Conservation (phyloP, 2,888 invertebrate genomes). For the Cerastoderma edule region DNA sequence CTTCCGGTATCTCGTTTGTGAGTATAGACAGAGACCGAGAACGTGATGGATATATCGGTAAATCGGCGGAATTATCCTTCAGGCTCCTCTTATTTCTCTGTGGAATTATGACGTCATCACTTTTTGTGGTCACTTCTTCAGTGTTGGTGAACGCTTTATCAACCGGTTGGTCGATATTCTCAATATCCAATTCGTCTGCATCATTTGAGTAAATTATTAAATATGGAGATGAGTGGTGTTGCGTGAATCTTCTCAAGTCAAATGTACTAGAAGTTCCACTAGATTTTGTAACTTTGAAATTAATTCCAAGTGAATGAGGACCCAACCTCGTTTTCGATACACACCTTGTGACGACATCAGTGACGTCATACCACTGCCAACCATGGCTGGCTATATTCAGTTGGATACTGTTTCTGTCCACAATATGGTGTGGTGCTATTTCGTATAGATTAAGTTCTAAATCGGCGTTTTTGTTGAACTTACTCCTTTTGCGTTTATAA, state of each 20-base stretch:
- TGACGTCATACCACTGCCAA: slow-evolving; percentile 82
- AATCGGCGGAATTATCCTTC: slow-evolving; percentile 52
- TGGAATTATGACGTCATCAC: slow-evolving; percentile 36
- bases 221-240: slow-evolving; percentile 80
- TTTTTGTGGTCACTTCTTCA: neutral
- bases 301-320: slow-evolving; percentile 78
- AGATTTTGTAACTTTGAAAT: slow-evolving; percentile 70
- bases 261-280: slow-evolving; percentile 69
- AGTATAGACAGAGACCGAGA: slow-evolving; percentile 71
- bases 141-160: slow-evolving; percentile 51
- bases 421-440: slow-evolving; percentile 73
- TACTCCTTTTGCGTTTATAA: slow-evolving; percentile 72
- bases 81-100: slow-evolving; percentile 51
- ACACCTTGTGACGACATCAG: slow-evolving; percentile 75
- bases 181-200: slow-evolving; percentile 75
- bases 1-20: slow-evolving; percentile 81
- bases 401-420: slow-evolving; percentile 66
- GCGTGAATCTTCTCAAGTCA: slow-evolving; percentile 74
- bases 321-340: slow-evolving; percentile 62
- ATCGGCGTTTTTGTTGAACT: slow-evolving; percentile 54
- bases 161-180: slow-evolving; percentile 69
- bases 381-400: slow-evolving; percentile 71
- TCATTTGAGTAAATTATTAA: slow-evolving; percentile 83
- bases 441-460: slow-evolving; percentile 73
- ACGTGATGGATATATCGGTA: slow-evolving; percentile 48